Evolutionary conservation across 2,797 vertebrate species (phyloP).

Genomic region (Phaenicophaeus curvirostris): DNA sequence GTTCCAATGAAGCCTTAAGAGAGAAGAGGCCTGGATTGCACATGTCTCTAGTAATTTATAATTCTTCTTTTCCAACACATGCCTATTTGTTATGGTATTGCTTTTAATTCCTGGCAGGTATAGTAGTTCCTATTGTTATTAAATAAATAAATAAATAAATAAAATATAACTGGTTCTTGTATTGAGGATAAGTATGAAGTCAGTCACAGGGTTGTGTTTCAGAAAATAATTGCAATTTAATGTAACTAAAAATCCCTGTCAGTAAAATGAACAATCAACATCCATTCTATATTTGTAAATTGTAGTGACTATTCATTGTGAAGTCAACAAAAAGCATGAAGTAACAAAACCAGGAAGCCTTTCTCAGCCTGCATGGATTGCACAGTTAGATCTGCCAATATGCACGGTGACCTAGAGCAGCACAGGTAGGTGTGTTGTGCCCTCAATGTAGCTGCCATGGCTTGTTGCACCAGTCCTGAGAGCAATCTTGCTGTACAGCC

Average conservation of each 20-base stretch:
- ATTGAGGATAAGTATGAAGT: not conserved
- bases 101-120: conserved; percentile 24
- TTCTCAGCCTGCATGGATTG: not conserved
- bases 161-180: not conserved
- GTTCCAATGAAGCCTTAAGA: conserved; percentile 44
- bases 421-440: not conserved
- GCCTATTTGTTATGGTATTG: conserved; percentile 5
- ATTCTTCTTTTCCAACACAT: not conserved
- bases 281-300: not conserved
- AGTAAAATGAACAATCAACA: not conserved
- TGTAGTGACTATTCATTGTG: not conserved
- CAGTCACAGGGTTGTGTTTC: not conserved
- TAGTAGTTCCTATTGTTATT: not conserved
- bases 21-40: conserved; percentile 31
- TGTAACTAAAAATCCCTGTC: not conserved
- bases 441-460: not conserved
- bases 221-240: not conserved
- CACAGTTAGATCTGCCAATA: rapidly evolving
- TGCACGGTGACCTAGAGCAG: rapidly evolving
- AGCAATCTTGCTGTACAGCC: not conserved
- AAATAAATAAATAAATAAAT: rapidly evolving
- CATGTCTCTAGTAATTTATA: conserved; percentile 25
- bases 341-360: not conserved
- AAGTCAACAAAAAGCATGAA: not conserved
- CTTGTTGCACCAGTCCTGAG: not conserved